phyloP scores from a whole-genome alignment of 2,888 invertebrate genomes.

The Cantharis rustica region DNA sequence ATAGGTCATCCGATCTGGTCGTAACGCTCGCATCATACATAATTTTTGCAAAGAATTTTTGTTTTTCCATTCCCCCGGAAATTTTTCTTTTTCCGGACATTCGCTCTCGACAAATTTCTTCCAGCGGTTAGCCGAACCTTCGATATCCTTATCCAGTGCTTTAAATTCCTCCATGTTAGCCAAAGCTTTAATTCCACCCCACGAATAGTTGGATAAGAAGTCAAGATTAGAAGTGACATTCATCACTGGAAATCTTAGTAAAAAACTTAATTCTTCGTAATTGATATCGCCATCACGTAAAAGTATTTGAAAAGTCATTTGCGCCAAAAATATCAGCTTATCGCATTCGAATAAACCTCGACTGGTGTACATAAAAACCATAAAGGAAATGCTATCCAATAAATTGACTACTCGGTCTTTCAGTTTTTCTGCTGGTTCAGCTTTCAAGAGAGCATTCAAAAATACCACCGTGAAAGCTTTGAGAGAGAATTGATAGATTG shows the following conservation, averaged over 20 bases:
- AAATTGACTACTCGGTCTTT: slow-evolving; percentile 74
- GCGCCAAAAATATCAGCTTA: slow-evolving; percentile 87
- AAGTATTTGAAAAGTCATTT: slow-evolving; percentile 74
- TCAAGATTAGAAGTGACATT: slow-evolving; percentile 77
- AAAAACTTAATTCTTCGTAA: slow-evolving; percentile 79
- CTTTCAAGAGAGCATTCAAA: slow-evolving; percentile 77
- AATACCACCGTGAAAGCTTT: slow-evolving; percentile 94
- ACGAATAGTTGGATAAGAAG: slow-evolving; percentile 78
- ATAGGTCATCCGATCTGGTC: slow-evolving; percentile 94
- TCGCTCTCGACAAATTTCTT: slow-evolving; percentile 91
- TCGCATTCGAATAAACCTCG: slow-evolving; percentile 91
- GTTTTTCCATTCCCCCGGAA: slow-evolving; percentile 96
- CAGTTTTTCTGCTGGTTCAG: slow-evolving; percentile 71
- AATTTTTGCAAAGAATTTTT: slow-evolving; percentile 83
- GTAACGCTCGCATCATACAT: slow-evolving; percentile 89
- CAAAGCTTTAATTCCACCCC: slow-evolving; percentile 90
- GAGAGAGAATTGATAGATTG: slow-evolving; percentile 93
- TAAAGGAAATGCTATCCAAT: slow-evolving; percentile 87
- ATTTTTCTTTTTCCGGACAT: slow-evolving; percentile 89
- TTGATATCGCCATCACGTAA: slow-evolving; percentile 70
- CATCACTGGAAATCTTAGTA: slow-evolving; percentile 81
- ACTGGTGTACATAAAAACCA: slow-evolving; percentile 86
- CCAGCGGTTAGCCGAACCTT: slow-evolving; percentile 91
- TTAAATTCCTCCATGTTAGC: slow-evolving; percentile 78
- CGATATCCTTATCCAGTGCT: slow-evolving; percentile 88